Evolutionary conservation across 1,140 invertebrate genomes (phyloP).

Genomic region (Monochamus saltuarius): DNA sequence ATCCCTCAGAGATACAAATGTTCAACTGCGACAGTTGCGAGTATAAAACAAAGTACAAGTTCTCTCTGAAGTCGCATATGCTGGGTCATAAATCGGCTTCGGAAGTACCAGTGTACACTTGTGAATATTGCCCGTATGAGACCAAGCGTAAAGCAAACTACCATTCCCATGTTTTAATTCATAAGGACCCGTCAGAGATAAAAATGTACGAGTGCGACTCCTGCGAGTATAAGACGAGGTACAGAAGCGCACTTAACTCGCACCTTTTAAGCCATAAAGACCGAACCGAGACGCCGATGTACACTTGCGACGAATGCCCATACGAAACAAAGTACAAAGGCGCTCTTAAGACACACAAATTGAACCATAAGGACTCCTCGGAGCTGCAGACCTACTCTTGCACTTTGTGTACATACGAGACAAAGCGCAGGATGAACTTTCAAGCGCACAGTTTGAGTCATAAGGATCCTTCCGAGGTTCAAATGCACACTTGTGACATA

Average conservation of each 20-base stretch:
- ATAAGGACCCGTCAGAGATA: slow-evolving; percentile 14
- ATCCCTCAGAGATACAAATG: slow-evolving; percentile 22
- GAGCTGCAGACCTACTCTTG: no score
- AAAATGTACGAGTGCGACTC: slow-evolving; percentile 19
- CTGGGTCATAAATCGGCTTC: slow-evolving; percentile 24
- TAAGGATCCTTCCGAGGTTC: no score
- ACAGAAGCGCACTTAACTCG: slow-evolving; percentile 20
- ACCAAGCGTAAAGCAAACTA: slow-evolving; percentile 21
- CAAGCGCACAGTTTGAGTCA: no score
- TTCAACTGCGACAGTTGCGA: slow-evolving; percentile 26
- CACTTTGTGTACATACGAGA: no score
- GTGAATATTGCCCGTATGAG: slow-evolving; percentile 24
- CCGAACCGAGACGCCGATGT: slow-evolving; percentile 22
- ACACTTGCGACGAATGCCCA: slow-evolving; percentile 25
- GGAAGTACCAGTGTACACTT: slow-evolving; percentile 28
- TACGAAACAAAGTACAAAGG: slow-evolving; percentile 27
- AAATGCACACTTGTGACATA: slow-evolving; percentile 13
- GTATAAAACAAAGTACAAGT: slow-evolving; percentile 26
- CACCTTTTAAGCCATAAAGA: slow-evolving; percentile 26
- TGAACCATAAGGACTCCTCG: slow-evolving; percentile 2
- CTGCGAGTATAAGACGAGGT: slow-evolving; percentile 25
- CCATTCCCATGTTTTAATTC: slow-evolving; percentile 22
- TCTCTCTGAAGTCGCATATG: slow-evolving; percentile 22
- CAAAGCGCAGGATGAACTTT: no score
- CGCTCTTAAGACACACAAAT: slow-evolving; percentile 20